A percentile compares a stretch with the other conserved stretches of the same genome.
Evolutionary conservation across 2,888 invertebrate species (phyloP).

Genomic region (Cosmia trapezina): DNA sequence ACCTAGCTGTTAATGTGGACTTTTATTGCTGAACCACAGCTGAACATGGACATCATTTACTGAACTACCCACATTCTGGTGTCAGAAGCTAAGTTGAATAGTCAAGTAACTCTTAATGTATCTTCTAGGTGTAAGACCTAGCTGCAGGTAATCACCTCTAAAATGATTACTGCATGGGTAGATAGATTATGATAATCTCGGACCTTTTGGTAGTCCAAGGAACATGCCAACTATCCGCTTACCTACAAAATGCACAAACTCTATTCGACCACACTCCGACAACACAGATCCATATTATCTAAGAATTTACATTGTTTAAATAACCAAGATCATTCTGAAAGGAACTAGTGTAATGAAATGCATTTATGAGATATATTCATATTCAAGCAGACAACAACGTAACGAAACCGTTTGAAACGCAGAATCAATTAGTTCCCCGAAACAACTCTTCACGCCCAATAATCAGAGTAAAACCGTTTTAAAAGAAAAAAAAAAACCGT

Average conservation of each 20-base stretch:
- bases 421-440: slow-evolving; percentile 72
- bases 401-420: slow-evolving; percentile 63
- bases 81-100: not conserved
- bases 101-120: too few species aligned
- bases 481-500: slow-evolving; percentile 78
- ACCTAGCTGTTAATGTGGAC: not conserved
- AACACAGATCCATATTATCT: not conserved
- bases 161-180: not conserved
- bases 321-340: slow-evolving; percentile 22
- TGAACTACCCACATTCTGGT: slow-evolving; percentile 11
- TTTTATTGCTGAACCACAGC: slow-evolving; percentile 9
- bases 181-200: not conserved
- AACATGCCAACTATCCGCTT: not conserved
- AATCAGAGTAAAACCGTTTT: slow-evolving; percentile 83
- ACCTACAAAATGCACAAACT: not conserved
- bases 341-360: slow-evolving; percentile 40
- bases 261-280: not conserved
- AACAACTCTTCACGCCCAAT: slow-evolving; percentile 82
- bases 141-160: slow-evolving; percentile 2
- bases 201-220: not conserved
- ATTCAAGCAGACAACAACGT: slow-evolving; percentile 43
- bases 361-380: slow-evolving; percentile 33
- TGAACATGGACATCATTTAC: slow-evolving; percentile 6
- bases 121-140: not conserved
- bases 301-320: slow-evolving; percentile 1